Conservation (phyloP, 2,113 vertebrate species). For the Acrocephalus arundinaceus region DNA sequence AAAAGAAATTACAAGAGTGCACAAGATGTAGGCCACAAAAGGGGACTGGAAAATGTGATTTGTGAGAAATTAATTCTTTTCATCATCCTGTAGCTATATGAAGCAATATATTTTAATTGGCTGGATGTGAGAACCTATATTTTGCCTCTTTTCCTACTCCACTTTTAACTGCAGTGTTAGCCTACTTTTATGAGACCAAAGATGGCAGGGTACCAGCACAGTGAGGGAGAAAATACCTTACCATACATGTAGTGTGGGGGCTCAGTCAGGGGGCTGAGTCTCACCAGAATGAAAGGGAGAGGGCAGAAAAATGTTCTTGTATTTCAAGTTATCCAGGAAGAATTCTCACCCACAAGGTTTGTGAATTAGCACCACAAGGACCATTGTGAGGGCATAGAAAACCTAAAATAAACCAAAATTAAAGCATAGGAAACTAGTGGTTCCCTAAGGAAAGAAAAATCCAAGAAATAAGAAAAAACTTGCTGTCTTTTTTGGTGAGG, state of each 20-base stretch:
- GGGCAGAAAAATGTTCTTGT: background rate
- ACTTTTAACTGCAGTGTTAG: background rate
- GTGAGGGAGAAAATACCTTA: background rate
- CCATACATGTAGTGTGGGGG: background rate
- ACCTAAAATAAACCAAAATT: background rate
- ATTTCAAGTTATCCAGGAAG: background rate
- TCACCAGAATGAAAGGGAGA: background rate
- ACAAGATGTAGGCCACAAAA: background rate
- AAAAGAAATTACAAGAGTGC: background rate
- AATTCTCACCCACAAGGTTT: background rate
- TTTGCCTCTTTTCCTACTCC: background rate
- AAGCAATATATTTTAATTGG: background rate
- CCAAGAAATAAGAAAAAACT: background rate
- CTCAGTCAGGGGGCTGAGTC: background rate
- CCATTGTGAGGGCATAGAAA: background rate
- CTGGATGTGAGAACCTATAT: background rate
- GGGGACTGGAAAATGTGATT: background rate
- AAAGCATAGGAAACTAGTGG: background rate
- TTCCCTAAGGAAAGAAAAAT: background rate
- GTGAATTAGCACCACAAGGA: background rate
- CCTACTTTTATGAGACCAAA: background rate
- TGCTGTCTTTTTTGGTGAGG: background rate
- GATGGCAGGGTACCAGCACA: background rate
- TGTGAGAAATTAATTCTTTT: background rate
- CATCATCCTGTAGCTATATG: background rate